Evolutionary conservation across 2,888 invertebrate genomes (phyloP).

Genomic region (Chaitophorus viminalis): DNA sequence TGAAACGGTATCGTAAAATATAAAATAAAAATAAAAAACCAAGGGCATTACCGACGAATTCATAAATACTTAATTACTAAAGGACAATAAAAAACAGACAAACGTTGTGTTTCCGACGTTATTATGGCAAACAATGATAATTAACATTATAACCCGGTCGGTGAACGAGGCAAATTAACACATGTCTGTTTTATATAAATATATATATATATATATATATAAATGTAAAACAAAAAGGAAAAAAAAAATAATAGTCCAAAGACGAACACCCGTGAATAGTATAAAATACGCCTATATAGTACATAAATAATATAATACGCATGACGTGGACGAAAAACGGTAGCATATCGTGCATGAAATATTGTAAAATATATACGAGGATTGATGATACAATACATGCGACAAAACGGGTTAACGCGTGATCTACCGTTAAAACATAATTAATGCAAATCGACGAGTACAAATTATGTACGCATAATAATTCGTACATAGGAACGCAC

Average conservation of each 20-base stretch:
- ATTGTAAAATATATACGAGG: not conserved
- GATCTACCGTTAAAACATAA: not conserved
- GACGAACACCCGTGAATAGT: slow-evolving; percentile 19
- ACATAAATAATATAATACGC: not conserved
- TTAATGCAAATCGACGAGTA: not conserved
- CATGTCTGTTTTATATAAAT: slow-evolving; percentile 57
- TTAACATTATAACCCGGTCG: slow-evolving; percentile 58
- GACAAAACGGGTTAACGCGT: not conserved
- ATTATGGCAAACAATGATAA: slow-evolving; percentile 57
- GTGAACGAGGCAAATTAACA: slow-evolving; percentile 56
- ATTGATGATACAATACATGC: not conserved
- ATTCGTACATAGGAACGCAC: not conserved
- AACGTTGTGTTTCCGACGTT: slow-evolving; percentile 59
- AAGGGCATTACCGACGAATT: slow-evolving; percentile 60
- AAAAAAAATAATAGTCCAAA: slow-evolving; percentile 22
- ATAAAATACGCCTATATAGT: not conserved
- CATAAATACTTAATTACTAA: slow-evolving; percentile 61
- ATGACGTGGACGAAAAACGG: not conserved
- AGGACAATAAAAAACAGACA: slow-evolving; percentile 59
- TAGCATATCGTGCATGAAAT: not conserved
- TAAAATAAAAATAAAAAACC: slow-evolving; percentile 30
- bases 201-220: not conserved
- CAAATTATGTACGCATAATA: not conserved
- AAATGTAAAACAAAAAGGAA: too few relatives aligned
- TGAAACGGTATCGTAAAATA: slow-evolving; percentile 56